Percentiles rank a stretch among this genome's conserved stretches.
These are phyloP conservation scores for Psophia crepitans DNA, from an alignment of 2,113 vertebrate genomes.

Conservation along the genomic window DNA sequence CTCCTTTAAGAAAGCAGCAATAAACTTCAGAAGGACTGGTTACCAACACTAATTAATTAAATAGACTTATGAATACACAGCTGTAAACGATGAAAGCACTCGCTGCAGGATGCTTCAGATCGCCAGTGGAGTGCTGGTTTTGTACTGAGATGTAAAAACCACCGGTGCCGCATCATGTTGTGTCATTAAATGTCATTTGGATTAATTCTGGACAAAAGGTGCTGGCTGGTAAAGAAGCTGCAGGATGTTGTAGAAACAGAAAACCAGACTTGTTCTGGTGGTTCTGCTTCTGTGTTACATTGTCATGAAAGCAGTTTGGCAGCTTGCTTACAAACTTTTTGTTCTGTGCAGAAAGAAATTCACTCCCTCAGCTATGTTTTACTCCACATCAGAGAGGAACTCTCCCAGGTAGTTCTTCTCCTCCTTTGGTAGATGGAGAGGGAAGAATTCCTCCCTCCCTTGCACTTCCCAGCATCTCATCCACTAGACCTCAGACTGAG, in stretches of 20 bases:
- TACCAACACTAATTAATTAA: neutral
- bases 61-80: neutral
- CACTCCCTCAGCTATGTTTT: neutral
- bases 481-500: neutral
- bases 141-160: neutral
- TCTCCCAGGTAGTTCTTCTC: neutral
- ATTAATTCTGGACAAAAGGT: constrained; percentile 1
- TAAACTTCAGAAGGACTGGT: neutral
- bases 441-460: neutral
- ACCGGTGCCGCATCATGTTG: neutral
- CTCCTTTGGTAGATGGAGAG: neutral
- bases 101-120: neutral
- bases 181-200: neutral
- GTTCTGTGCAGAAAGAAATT: neutral
- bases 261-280: neutral
- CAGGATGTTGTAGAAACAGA: neutral
- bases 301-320: neutral
- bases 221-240: neutral
- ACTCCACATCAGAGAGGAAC: neutral
- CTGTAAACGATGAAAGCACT: neutral
- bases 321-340: neutral
- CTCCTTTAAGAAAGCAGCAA: neutral
- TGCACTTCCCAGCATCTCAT: neutral
- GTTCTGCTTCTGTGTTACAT: neutral
- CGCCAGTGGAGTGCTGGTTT: neutral